Conservation (phyloP, 2,888 invertebrate genomes). For the Sminthurides aquaticus region DNA sequence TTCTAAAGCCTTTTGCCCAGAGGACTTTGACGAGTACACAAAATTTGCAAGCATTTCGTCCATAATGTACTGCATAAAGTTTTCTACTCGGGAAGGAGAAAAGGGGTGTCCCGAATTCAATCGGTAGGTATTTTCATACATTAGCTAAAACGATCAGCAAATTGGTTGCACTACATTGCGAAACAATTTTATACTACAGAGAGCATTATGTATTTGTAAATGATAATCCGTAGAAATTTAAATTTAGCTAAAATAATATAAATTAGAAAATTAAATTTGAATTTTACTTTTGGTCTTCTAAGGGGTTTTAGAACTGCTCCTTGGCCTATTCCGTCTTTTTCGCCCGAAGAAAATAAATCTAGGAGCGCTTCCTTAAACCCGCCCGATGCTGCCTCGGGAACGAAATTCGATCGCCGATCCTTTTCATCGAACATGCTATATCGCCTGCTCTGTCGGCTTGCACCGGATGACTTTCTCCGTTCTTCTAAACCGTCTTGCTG, state of each 20-base stretch:
- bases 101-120: conserved; percentile 59
- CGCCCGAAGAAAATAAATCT: conserved; percentile 6
- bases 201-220: background rate
- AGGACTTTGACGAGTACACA: conserved; percentile 56
- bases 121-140: conserved; percentile 59
- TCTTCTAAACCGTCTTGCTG: too few species aligned
- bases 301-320: conserved; percentile 28
- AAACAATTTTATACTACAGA: background rate
- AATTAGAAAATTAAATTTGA: background rate
- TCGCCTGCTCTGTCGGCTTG: background rate
- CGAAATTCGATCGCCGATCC: background rate
- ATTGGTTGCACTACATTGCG: background rate
- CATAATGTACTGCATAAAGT: conserved; percentile 55
- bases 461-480: background rate
- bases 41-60: conserved; percentile 55
- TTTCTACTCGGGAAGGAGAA: conserved; percentile 56
- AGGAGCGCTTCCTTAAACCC: conserved; percentile 5
- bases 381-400: background rate
- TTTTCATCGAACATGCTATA: conserved; percentile 13
- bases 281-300: conserved; percentile 32
- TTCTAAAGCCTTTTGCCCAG: conserved; percentile 54
- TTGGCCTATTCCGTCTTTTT: conserved; percentile 24
- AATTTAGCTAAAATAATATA: too few species aligned
- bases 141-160: conserved; percentile 20
- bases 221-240: too few species aligned